Percentiles rank a stretch among this genome's conserved stretches.
phyloP scores from a whole-genome alignment of 2,797 vertebrate genomes.

The Micropoecilia bifurca region DNA sequence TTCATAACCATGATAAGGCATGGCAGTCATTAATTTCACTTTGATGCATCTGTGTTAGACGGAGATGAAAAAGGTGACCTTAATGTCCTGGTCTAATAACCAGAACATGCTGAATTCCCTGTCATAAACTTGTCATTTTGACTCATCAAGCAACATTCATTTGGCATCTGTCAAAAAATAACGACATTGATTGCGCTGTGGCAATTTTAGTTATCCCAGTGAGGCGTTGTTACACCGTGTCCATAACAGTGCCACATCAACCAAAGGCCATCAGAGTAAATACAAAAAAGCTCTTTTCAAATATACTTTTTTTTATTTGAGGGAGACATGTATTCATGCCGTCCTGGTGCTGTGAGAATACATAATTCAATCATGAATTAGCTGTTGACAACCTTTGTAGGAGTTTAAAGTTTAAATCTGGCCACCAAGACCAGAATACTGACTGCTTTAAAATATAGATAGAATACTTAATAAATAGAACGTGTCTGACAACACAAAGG shows the following conservation, averaged over 20 bases:
- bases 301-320: background rate
- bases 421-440: background rate
- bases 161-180: slow-evolving; percentile 5
- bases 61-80: background rate
- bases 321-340: background rate
- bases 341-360: background rate
- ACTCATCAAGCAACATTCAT: slow-evolving; percentile 3
- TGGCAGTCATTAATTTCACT: background rate
- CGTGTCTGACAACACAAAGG: background rate
- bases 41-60: background rate
- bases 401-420: background rate
- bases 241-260: background rate
- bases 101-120: slow-evolving; percentile 2
- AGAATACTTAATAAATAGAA: background rate
- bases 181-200: slow-evolving; percentile 3
- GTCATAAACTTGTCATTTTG: background rate
- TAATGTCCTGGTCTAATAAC: background rate
- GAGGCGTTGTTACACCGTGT: background rate
- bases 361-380: background rate
- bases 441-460: background rate
- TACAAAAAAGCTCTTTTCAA: background rate
- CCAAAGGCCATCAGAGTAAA: background rate
- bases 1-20: background rate
- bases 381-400: background rate
- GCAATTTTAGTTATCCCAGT: background rate